A percentile compares a stretch with the other conserved stretches of the same genome.
Evolutionary conservation across 2,888 invertebrate genomes (phyloP).

Genomic region (Ctena decussata): DNA sequence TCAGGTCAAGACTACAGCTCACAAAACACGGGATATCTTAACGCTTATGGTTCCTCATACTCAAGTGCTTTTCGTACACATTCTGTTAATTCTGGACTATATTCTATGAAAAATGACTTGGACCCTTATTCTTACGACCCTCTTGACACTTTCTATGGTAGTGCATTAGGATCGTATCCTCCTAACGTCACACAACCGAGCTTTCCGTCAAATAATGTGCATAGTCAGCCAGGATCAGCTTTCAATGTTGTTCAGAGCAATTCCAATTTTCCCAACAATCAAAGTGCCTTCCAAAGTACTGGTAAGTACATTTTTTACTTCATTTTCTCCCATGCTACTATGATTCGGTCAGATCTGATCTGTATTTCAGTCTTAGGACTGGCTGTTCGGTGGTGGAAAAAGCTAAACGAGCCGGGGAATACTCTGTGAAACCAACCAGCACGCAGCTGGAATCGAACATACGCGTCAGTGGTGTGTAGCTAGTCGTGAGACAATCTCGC

Average conservation of each 20-base stretch:
- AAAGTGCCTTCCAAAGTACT: constrained; percentile 59
- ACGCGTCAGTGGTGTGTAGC: too few species aligned
- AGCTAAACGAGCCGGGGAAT: too few species aligned
- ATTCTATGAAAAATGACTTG: constrained; percentile 74
- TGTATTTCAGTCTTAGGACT: too few species aligned
- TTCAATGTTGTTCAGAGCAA: constrained; percentile 82
- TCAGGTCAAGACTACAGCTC: constrained; percentile 66
- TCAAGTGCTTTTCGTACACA: constrained; percentile 73
- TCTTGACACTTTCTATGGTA: constrained; percentile 58
- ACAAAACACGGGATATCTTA: constrained; percentile 49
- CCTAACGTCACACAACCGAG: constrained; percentile 57
- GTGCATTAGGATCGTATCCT: constrained; percentile 42
- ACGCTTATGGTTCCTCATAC: constrained; percentile 58
- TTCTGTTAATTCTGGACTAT: constrained; percentile 66
- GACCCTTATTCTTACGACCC: constrained; percentile 70
- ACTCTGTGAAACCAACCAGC: too few species aligned
- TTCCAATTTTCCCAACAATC: constrained; percentile 62
- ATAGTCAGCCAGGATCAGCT: constrained; percentile 77
- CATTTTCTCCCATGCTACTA: constrained; percentile 51
- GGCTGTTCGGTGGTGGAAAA: too few species aligned
- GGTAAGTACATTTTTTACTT: constrained; percentile 69
- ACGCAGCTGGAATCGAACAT: too few species aligned
- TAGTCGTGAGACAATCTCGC: too few species aligned
- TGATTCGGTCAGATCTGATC: too few species aligned
- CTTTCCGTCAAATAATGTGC: constrained; percentile 64